A percentile compares a stretch with the other conserved stretches of the same genome.
These are phyloP conservation scores for Pogonomyrmex barbatus DNA, from an alignment of 1,140 invertebrate species.

Conservation along the genomic window DNA sequence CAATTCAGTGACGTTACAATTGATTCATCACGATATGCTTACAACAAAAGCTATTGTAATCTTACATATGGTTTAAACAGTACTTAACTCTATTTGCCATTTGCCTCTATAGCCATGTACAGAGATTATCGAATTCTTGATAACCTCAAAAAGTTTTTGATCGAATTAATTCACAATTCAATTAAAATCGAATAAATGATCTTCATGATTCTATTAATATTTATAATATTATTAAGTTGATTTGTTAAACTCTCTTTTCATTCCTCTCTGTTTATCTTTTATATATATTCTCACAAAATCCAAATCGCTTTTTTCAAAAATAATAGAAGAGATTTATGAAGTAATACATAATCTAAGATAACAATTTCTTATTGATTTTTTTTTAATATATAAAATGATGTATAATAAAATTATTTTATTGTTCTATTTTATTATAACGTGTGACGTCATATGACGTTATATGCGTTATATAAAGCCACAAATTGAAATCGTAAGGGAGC, in stretches of 20 bases:
- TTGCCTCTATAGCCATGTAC: background rate
- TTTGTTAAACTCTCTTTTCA: background rate
- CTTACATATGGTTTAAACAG: slow-evolving; percentile 12
- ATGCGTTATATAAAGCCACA: background rate
- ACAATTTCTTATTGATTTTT: background rate
- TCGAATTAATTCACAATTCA: background rate
- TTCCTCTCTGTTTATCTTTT: background rate
- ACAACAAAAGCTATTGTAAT: background rate
- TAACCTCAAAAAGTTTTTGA: background rate
- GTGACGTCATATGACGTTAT: background rate
- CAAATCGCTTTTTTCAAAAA: background rate
- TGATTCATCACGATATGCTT: slow-evolving; percentile 16
- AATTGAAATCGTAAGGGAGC: background rate
- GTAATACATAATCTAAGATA: background rate
- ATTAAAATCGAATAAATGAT: background rate
- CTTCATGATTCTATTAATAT: background rate
- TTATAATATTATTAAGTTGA: background rate
- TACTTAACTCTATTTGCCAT: background rate
- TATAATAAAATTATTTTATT: background rate
- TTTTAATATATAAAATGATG: background rate
- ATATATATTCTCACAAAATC: background rate
- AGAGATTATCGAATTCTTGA: background rate
- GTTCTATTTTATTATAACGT: background rate
- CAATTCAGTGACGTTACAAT: slow-evolving; percentile 24
- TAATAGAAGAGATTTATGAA: background rate